Base-by-base conservation (phyloP, 2,113 vertebrate species). In the Rhizomys pruinosus region DNA sequence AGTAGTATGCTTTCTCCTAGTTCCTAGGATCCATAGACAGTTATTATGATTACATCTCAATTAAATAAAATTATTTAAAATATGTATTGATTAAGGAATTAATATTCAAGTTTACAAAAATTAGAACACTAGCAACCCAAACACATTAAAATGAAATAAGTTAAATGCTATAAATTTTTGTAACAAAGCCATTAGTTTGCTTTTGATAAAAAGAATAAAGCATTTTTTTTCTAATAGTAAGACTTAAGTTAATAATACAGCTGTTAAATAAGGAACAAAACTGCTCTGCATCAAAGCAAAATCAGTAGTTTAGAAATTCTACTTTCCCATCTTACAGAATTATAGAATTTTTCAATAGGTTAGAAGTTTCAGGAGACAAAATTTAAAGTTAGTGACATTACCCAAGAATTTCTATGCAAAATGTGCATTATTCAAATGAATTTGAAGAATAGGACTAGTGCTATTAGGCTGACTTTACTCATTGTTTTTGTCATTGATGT, bases 301-400 rank as follows among this genome's bases (percentile, higher is more conserved):
- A 0, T 11, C n/a, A n/a, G 27, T 87, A 16, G 29, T 17, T 57
- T 87, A 74, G 32, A 3, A 3, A 63, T 27, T 25, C 19, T 25
- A 76, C 7, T 57, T 72, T 0, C 10, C 10, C 17, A 61, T 34
- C 5, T 80, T 84, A 39, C 37, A 39, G 73, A 92, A 66, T 22
- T 47, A 69, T 5, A 32, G 57, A 37, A 77, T 55, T 92, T 90
- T 95, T 72, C 20, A n/a, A 59, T 1, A n/a, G 4, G n/a, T 52
- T 1, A 5, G 37, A 87, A 44, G 52, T 72, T 61, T 12, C 0
- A 37, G 4, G 34, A 79, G 10, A 73, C 15, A 77, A 25, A 72
- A 91, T 96, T 94, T 89, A 12, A 93, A 66, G 11, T 71, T 90
- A 84, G 7, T 68, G 55, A 89, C 2, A 44, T 74, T 20, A 82